A percentile compares a stretch with the other conserved stretches of the same genome.
Conservation (phyloP, 35 echinoderm and acorn worm species). For the Strongylocentrotus purpuratus region DNA sequence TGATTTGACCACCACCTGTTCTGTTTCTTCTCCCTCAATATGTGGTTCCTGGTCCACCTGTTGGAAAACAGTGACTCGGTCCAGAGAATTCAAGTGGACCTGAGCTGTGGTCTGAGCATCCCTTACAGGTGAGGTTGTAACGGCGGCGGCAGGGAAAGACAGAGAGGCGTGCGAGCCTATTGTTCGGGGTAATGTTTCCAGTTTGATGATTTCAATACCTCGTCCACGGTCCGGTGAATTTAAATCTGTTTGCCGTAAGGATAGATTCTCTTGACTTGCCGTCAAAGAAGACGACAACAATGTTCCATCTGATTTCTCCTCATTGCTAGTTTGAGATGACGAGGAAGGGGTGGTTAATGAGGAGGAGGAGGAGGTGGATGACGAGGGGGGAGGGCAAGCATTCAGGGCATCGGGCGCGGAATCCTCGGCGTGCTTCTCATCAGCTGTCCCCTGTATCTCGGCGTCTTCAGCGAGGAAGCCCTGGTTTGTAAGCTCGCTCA, state of each 20-base stretch:
- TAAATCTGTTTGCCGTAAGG: conserved; percentile 49
- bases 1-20: not conserved
- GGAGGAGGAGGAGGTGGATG: not conserved
- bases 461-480: not conserved
- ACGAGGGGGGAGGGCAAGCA: not conserved
- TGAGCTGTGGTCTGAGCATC: not conserved
- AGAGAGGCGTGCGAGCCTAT: conserved; percentile 22
- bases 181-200: conserved; percentile 27
- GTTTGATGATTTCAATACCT: not conserved
- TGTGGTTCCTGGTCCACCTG: conserved; percentile 21
- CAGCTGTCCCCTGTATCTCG: conserved; percentile 16
- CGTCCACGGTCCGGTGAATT: conserved; percentile 43
- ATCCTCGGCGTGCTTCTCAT: not conserved
- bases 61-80: conserved; percentile 42
- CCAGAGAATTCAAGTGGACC: conserved; percentile 36
- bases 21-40: conserved; percentile 15
- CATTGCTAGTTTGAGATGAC: conserved; percentile 7
- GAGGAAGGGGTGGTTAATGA: not conserved
- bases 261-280: conserved; percentile 30
- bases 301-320: conserved; percentile 36
- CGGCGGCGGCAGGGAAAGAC: not conserved
- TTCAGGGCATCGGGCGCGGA: not conserved
- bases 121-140: not conserved
- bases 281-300: conserved; percentile 51
- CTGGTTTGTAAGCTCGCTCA: conserved; percentile 63